Conservation (phyloP, 2,888 invertebrate species). For the Apomyelois bistriatella region DNA sequence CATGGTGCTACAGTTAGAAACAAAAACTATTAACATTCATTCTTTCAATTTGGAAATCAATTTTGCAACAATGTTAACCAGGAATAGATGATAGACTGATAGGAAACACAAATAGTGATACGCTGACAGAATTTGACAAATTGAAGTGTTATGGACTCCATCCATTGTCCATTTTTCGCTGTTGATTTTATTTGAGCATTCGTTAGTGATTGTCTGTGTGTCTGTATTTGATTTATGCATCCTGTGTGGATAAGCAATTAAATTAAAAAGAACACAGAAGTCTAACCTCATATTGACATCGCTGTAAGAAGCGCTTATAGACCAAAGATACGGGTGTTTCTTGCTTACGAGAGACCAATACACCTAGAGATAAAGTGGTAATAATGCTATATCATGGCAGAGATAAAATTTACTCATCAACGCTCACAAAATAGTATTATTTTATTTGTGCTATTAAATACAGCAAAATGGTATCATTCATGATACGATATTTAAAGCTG, state of each 20-base stretch:
- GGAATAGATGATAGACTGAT: conserved; percentile 29
- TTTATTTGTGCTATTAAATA: too few relatives aligned
- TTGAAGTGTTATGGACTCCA: conserved; percentile 57
- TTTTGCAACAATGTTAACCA: background rate
- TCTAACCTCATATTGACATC: background rate
- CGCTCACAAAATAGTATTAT: too few relatives aligned
- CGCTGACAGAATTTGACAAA: conserved; percentile 64
- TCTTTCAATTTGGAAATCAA: background rate
- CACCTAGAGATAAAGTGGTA: too few relatives aligned
- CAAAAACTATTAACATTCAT: background rate
- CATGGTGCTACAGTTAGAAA: too few relatives aligned
- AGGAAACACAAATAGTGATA: conserved; percentile 53
- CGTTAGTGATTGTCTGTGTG: conserved; percentile 69
- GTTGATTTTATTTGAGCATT: conserved; percentile 63
- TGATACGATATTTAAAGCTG: too few relatives aligned
- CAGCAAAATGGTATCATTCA: too few relatives aligned
- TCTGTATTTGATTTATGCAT: conserved; percentile 37
- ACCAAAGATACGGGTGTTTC: too few relatives aligned
- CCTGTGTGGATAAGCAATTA: conserved; percentile 1
- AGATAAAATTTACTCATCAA: too few relatives aligned
- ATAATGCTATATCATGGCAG: too few relatives aligned
- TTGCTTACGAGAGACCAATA: too few relatives aligned
- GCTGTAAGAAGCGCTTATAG: too few relatives aligned
- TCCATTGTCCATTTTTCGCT: conserved; percentile 61
- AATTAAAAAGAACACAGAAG: background rate